Base-by-base conservation (phyloP, 2,113 vertebrate species). In the Tapirus terrestris region DNA sequence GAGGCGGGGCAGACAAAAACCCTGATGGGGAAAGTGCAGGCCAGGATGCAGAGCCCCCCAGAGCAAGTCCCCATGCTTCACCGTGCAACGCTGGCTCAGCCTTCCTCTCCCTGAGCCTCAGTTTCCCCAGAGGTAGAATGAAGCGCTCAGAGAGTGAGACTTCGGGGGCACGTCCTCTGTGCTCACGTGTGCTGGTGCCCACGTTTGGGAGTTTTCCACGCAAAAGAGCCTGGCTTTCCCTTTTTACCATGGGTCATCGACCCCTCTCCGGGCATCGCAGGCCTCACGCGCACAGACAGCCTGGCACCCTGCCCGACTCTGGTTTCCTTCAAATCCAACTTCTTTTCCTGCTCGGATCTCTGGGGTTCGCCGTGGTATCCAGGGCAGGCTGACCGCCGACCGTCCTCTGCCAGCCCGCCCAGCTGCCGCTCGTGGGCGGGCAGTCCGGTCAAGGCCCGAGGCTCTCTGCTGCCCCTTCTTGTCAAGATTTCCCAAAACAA, bases 401-500 rank as follows among this genome's bases (percentile, higher is more conserved):
- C 0, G 86, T 84, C 97, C 96, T 95, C 95, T 72, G 87, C 97
- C 94, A 33, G 87, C 87, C 95, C 76, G 65, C 77, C 90, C 92
- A 85, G 72, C 90, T 98, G 96, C 77, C 39, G 20, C 93, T 97
- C 70, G 79, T 0, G 0, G 86, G 89, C 8, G 6, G 51, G 91
- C 45, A 82, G 53, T 67, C 61, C 73, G 91, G 81, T 77, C 93
- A 79, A 87, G n/a, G 67, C 96, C 96, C 5, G 1, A 88, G 91
- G 96, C 96, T 80, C 85, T 96, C 86, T 81, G 82, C 48, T 73
- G 48, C 76, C 73, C 94, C 86, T 88, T 90, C 93, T 84, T 18
- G 76, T 91, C 96, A 97, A 97, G 92, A 97, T 97, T 95, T 95
- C 96, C 96, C 88, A 3, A 96, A 96, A 96, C 94, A 79, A 93